Conservation (phyloP, 1,140 invertebrate species). For the Hyphantria cunea region DNA sequence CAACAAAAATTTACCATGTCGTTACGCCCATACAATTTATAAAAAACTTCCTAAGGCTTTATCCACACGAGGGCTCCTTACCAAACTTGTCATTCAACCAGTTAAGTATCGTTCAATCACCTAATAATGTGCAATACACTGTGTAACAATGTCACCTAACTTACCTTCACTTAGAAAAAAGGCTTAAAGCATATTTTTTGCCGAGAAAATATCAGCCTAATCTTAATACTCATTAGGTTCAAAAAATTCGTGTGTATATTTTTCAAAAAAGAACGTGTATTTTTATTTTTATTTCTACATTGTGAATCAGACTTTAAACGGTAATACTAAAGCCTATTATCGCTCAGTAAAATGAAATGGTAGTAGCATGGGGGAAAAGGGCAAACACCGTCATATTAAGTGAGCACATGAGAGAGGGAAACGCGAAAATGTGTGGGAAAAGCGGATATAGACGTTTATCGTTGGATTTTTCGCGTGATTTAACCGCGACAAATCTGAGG, state of each 20-base stretch:
- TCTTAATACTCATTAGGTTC: neutral
- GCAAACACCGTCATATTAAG: slow-evolving; percentile 78
- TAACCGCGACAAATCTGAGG: slow-evolving; percentile 74
- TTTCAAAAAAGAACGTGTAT: slow-evolving; percentile 62
- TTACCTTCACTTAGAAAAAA: slow-evolving; percentile 50
- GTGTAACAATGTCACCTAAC: slow-evolving; percentile 75
- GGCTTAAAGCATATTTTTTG: slow-evolving; percentile 22
- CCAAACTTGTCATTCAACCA: slow-evolving; percentile 70
- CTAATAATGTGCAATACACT: slow-evolving; percentile 78
- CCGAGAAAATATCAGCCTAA: slow-evolving; percentile 37
- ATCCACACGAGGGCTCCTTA: slow-evolving; percentile 69
- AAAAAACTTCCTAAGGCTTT: slow-evolving; percentile 39
- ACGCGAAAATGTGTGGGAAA: slow-evolving; percentile 79
- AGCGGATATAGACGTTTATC: slow-evolving; percentile 80
- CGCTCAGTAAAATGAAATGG: neutral
- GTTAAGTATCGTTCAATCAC: slow-evolving; percentile 78
- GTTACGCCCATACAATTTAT: slow-evolving; percentile 39
- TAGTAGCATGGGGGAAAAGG: slow-evolving; percentile 56
- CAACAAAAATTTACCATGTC: slow-evolving; percentile 16
- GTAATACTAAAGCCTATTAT: slow-evolving; percentile 33
- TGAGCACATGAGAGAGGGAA: slow-evolving; percentile 79
- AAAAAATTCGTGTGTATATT: slow-evolving; percentile 31
- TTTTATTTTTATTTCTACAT: slow-evolving; percentile 41
- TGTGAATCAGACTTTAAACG: slow-evolving; percentile 30
- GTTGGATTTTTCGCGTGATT: slow-evolving; percentile 78